phyloP scores from a whole-genome alignment of 2,797 vertebrate genomes.

The Melanotaenia parkinsoni region DNA sequence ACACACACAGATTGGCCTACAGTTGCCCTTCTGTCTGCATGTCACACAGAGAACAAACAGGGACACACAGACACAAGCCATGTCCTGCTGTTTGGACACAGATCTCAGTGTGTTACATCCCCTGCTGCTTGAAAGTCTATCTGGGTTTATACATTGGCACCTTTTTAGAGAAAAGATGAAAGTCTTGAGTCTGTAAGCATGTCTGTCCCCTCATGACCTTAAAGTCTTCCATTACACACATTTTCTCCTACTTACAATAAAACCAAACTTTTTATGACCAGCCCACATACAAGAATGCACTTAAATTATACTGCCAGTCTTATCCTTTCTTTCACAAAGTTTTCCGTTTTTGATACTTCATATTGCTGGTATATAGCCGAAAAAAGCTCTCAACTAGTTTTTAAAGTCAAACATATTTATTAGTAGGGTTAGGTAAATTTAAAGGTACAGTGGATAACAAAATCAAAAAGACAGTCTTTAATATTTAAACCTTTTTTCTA shows the following conservation, averaged over 20 bases:
- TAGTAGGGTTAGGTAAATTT: background rate
- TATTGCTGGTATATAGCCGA: constrained; percentile 21
- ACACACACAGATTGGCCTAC: constrained; percentile 39
- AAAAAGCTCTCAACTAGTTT: background rate
- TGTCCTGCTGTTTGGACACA: constrained; percentile 45
- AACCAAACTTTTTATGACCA: constrained; percentile 36
- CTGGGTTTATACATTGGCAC: constrained; percentile 11
- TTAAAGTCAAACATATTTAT: background rate
- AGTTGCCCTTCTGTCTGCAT: constrained; percentile 52
- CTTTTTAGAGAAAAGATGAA: constrained; percentile 19
- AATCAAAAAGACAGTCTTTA: no score
- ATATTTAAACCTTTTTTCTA: no score
- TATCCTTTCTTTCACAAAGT: constrained; percentile 35
- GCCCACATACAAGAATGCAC: constrained; percentile 39
- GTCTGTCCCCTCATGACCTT: constrained; percentile 22
- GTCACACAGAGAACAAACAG: constrained; percentile 64
- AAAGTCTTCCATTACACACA: constrained; percentile 39
- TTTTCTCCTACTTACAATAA: constrained; percentile 44
- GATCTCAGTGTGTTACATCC: constrained; percentile 15
- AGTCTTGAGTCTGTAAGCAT: background rate
- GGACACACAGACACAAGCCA: constrained; percentile 57
- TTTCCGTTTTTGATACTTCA: constrained; percentile 15
- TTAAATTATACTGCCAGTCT: constrained; percentile 22
- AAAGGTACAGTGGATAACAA: no score
- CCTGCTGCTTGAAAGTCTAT: constrained; percentile 39